Evolutionary conservation across 2,113 vertebrate species (phyloP), one percentile per base, ranked within the genome.

Genomic region (Chloroceryle aenea): DNA sequence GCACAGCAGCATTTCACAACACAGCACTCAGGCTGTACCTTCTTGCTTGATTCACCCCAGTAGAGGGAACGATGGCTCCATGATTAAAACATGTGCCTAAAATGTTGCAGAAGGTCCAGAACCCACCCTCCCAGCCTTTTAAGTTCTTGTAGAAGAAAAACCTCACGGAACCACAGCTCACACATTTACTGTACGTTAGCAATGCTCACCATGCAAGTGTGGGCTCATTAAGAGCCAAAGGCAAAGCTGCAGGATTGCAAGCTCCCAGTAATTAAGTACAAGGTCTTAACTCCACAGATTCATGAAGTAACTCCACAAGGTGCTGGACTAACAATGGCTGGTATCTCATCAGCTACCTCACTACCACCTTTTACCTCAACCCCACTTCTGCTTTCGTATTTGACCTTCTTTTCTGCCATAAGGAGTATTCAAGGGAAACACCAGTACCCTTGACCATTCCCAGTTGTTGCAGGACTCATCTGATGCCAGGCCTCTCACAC

Each of bases 61-160:
- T 0, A 86, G 26, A 80, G 50, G 20, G 7, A 84, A 80, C 0
- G 23, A 45, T 12, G 7, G 18, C 18, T 84, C 4, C 4, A 40
- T 3, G 30, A 77, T 6, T 71, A 50, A 2, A 84, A 12, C n/a
- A 22, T 20, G 52, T 43, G 22, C 61, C 43, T 78, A 15, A 81
- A 74, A 74, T 16, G 40, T 20, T 27, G 4, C 61, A 86, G 38
- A 48, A 71, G 50, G 34, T 75, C 45, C 67, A 21, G 52, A 90
- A 77, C 23, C 43, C 38, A 26, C 16, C 42, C 32, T 79, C 50
- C 13, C 26, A 38, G 23, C 23, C 48, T 20, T 69, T 36, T 16
- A 26, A 36, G 25, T 21, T 74, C 55, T 38, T 71, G 16, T 45
- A 27, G 56, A 93, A 87, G 53, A 83, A 56, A 81, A 50, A 34